These are phyloP conservation scores for Bombyx huttoni DNA, from an alignment of 2,888 invertebrate species.

Conservation along the genomic window DNA sequence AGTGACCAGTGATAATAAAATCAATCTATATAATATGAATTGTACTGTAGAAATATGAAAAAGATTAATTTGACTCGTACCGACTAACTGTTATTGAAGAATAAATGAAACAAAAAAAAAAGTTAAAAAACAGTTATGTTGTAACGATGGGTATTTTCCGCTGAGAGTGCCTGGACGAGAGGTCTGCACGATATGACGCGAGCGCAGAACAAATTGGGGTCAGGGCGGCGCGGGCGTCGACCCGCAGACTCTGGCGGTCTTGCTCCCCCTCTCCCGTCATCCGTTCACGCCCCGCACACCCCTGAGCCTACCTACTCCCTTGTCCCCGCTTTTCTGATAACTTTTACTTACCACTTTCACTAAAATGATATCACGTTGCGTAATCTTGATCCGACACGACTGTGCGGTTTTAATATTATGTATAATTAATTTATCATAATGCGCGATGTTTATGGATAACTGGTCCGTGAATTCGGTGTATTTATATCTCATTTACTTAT, in stretches of 20 bases:
- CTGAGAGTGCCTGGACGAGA: slow-evolving; percentile 60
- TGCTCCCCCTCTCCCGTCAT: slow-evolving; percentile 9
- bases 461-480: not conserved
- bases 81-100: no score
- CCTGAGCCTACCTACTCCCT: not conserved
- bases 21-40: no score
- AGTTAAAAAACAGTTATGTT: slow-evolving; percentile 15
- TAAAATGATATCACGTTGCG: not conserved
- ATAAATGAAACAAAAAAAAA: not conserved
- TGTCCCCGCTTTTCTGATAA: not conserved
- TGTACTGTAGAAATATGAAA: no score
- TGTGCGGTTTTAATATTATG: not conserved
- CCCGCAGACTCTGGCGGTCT: slow-evolving; percentile 46
- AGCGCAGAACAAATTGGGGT: slow-evolving; percentile 63
- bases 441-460: not conserved
- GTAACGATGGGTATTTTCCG: slow-evolving; percentile 63
- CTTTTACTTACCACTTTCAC: not conserved
- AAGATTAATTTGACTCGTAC: no score
- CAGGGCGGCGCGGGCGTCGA: slow-evolving; percentile 70
- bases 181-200: slow-evolving; percentile 69
- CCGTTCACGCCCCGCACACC: not conserved
- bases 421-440: not conserved
- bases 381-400: not conserved
- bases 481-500: not conserved
- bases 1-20: no score